These are phyloP conservation scores for Mus musculus DNA, from an alignment of 2,113 vertebrate genomes.

Conservation along the genomic window GRCm39 chr10:75980501-75981000, in stretches of 20 bases:
- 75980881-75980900: background rate
- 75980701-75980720: background rate
- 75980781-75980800: background rate
- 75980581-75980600: background rate
- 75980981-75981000: background rate
- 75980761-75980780: background rate
- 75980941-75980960: background rate
- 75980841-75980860: background rate
- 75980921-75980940: background rate
- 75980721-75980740: background rate
- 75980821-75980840: background rate
- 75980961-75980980: background rate
- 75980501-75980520: background rate
- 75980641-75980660: background rate
- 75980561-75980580: background rate
- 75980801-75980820: background rate
- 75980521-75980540: background rate
- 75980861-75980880: background rate
- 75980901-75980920: background rate
- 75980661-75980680: background rate
- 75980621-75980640: background rate
- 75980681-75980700: background rate
- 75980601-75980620: background rate
- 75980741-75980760: background rate
- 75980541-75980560: background rate